phyloP scores from a whole-genome alignment of 1,140 invertebrate species.

The Tribolium castaneum region DNA sequence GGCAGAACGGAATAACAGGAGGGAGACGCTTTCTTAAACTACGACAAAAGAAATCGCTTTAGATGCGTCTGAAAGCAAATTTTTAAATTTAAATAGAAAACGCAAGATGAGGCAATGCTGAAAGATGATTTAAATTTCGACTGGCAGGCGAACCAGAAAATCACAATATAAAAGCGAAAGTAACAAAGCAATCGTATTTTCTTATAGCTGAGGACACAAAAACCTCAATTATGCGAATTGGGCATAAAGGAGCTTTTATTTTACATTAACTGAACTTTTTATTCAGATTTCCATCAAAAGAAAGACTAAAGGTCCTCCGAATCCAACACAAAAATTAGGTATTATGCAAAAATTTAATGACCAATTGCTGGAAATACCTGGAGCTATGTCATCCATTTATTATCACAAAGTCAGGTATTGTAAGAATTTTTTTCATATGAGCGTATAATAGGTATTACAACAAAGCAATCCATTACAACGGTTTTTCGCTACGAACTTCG shows the following conservation, averaged over 20 bases:
- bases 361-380: no score
- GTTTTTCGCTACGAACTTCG: not conserved
- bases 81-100: not conserved
- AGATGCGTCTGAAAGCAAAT: not conserved
- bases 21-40: not conserved
- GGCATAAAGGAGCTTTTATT: not conserved
- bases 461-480: not conserved
- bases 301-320: not conserved
- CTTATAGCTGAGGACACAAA: not conserved
- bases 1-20: not conserved
- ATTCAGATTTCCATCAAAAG: not conserved
- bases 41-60: slow-evolving; percentile 21
- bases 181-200: not conserved
- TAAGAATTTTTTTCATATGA: not conserved
- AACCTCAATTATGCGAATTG: not conserved
- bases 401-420: not conserved
- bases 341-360: no score
- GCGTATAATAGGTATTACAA: no score
- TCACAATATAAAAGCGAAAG: not conserved
- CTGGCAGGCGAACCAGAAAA: not conserved
- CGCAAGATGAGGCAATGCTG: not conserved
- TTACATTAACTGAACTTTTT: not conserved
- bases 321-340: no score
- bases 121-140: slow-evolving; percentile 5
- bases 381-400: no score